Evolutionary conservation across 2,113 vertebrate species (phyloP).

Genomic region (Butorides virescens): DNA sequence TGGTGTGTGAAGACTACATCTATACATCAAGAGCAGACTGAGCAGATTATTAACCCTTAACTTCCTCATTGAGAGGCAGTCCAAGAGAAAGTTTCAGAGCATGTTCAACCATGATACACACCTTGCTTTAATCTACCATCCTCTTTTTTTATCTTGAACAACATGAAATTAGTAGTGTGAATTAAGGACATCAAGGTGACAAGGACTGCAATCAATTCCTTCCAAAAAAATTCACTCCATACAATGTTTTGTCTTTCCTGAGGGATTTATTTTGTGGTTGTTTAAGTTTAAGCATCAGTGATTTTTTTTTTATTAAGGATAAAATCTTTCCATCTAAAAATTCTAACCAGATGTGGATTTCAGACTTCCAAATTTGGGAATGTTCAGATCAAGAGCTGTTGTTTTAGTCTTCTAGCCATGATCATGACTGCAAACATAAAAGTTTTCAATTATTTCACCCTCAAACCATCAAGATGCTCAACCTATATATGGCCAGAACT

Average conservation of each 20-base stretch:
- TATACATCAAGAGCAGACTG: neutral
- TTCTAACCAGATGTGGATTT: constrained; percentile 58
- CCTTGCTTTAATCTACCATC: neutral
- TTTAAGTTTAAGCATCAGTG: neutral
- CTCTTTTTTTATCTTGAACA: neutral
- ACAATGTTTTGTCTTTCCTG: neutral
- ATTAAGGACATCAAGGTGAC: neutral
- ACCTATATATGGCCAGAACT: neutral
- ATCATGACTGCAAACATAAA: neutral
- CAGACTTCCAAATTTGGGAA: constrained; percentile 61
- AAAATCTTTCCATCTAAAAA: constrained; percentile 47
- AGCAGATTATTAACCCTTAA: neutral
- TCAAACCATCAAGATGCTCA: neutral
- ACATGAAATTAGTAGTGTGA: neutral
- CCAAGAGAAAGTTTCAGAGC: neutral
- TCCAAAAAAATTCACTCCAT: neutral
- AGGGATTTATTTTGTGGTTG: neutral
- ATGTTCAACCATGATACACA: rapidly evolving
- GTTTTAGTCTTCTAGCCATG: neutral
- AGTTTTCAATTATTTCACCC: constrained; percentile 6
- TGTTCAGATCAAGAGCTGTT: constrained; percentile 22
- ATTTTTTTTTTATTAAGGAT: neutral
- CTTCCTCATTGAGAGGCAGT: neutral
- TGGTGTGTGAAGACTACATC: neutral
- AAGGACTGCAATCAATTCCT: neutral